Conservation (phyloP, 2,797 vertebrate genomes). For the Podarcis siculus region DNA sequence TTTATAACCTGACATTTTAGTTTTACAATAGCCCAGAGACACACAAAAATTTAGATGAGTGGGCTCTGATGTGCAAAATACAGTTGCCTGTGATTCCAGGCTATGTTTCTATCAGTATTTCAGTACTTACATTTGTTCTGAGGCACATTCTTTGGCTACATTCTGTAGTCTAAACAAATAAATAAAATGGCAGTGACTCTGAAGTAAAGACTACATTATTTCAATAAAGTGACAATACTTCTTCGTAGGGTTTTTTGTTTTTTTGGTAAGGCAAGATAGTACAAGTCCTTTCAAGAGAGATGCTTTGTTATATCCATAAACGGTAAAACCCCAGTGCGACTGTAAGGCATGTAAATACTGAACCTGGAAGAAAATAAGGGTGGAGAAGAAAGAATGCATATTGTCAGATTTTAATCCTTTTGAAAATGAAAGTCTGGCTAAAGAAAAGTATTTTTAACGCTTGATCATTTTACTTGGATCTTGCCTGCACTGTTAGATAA, state of each 20-base stretch:
- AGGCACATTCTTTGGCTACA: conserved; percentile 35
- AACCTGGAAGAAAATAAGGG: conserved; percentile 81
- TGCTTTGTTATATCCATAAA: conserved; percentile 85
- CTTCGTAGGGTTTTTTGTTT: neutral
- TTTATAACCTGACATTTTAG: accelerated
- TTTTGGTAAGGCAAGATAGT: conserved; percentile 50
- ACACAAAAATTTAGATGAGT: neutral
- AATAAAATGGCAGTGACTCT: conserved; percentile 45
- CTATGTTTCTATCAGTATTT: conserved; percentile 1
- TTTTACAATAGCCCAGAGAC: neutral
- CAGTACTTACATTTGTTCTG: neutral
- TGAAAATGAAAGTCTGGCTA: neutral
- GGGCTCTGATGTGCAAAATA: neutral
- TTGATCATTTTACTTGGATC: neutral
- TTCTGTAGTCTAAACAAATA: conserved; percentile 56
- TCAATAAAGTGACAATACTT: conserved; percentile 25
- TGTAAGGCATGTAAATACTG: conserved; percentile 95
- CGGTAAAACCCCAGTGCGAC: conserved; percentile 96
- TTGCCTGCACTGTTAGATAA: neutral
- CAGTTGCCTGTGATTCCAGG: conserved; percentile 10
- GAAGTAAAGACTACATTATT: conserved; percentile 8
- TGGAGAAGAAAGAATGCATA: neutral
- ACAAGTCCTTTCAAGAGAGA: conserved; percentile 54
- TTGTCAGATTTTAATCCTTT: conserved; percentile 40
- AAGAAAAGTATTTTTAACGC: neutral